Base-by-base conservation (phyloP, 2,113 vertebrate species). In the Lamprologus lemairii region DNA sequence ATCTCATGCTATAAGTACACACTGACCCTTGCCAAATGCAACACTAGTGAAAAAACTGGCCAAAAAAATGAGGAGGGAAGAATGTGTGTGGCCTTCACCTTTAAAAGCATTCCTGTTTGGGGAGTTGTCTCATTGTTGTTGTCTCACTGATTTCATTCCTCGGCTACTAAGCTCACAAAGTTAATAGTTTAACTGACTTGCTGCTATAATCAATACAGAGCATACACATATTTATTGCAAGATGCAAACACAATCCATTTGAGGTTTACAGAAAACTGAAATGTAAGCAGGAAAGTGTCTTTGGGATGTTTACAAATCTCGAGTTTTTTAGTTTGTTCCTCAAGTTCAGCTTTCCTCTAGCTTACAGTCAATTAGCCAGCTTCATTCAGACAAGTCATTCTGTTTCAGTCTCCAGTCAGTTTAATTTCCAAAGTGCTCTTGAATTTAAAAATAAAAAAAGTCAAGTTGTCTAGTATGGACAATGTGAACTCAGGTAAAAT, bases 301-400 rank as follows among this genome's bases (percentile, higher is more conserved):
- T 45, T 45, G 37, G 13, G 21, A 73, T 45, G 37, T 5, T 73
- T 26, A 45, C 0, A 0, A 73, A 19, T 68, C 19, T 68, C 2
- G 1, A 68, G 40, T 26, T 73, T 26, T 73, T 45, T 26, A 42
- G 37, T 73, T 23, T 23, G 35, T 16, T 45, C 65, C 37, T 73
- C 37, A 17, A 73, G 37, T 73, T 73, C n/a, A 73, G 4, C 68
- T 73, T 73, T 73, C 68, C 21, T 73, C 68, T 26, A 0, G 12
- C 35, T 68, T 40, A 40, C 35, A 68, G 13, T 7, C 65, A 73
- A 14, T 42, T 45, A 45, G 37, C 13, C 21, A 71, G 12, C 37
- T 16, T 71, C 21, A 71, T 23, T 23, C n/a, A 45, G 37, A 71
- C n/a, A 42, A 23, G 37, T 26, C n/a, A 6, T 14, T 37, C 19